phyloP scores from a whole-genome alignment of 2,113 vertebrate species.

The Hippoglossus stenolepis region DNA sequence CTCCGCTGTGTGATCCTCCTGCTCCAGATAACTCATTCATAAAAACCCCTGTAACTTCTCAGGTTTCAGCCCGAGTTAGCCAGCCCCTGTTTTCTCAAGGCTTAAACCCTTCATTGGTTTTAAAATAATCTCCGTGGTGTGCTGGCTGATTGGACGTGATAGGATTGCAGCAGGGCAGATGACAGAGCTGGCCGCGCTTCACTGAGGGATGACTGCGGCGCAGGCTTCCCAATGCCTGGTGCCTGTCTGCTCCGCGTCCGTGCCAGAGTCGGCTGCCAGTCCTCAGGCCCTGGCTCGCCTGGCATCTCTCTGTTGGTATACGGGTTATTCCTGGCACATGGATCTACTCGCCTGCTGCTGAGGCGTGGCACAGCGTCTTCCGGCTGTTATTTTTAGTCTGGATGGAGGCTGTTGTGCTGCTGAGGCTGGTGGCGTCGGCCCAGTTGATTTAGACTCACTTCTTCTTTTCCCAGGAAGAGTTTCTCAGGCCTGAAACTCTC shows the following conservation, averaged over 20 bases:
- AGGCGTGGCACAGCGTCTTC: constrained; percentile 65
- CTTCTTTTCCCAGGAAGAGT: constrained; percentile 41
- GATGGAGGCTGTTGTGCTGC: constrained; percentile 32
- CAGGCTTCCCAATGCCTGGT: constrained; percentile 54
- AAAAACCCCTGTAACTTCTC: constrained; percentile 26
- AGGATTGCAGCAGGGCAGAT: constrained; percentile 54
- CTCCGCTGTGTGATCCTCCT: background rate
- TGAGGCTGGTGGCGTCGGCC: constrained; percentile 29
- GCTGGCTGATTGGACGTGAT: constrained; percentile 58
- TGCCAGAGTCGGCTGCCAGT: constrained; percentile 54
- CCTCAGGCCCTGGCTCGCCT: constrained; percentile 57
- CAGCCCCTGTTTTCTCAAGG: constrained; percentile 29
- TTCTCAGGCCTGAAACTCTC: background rate
- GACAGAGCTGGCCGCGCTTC: constrained; percentile 57
- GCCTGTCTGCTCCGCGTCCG: constrained; percentile 56
- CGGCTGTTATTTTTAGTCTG: constrained; percentile 70
- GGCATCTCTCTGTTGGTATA: constrained; percentile 53
- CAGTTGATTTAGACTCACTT: constrained; percentile 28
- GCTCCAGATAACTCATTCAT: constrained; percentile 33
- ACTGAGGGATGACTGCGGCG: constrained; percentile 40
- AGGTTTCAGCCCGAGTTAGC: constrained; percentile 29
- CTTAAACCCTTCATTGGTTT: constrained; percentile 37
- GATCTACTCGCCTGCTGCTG: constrained; percentile 45
- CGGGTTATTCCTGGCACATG: constrained; percentile 68
- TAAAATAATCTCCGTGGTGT: constrained; percentile 42